Percentiles rank a stretch among this genome's conserved stretches.
Conservation (phyloP, 1,140 invertebrate species). For the Mylabris phalerata region DNA sequence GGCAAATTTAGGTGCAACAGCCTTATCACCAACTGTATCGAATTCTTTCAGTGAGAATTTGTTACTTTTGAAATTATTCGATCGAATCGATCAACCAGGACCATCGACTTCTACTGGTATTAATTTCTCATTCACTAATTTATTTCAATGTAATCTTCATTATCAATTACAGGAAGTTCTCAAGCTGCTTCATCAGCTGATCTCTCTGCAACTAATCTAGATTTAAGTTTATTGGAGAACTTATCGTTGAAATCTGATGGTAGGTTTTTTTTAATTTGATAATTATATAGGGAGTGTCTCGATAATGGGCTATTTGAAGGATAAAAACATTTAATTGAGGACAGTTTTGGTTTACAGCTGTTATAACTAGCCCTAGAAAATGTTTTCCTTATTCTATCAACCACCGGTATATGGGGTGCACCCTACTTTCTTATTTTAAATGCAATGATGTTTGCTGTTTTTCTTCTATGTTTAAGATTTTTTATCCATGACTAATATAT, state of each 20-base stretch:
- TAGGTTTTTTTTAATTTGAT: neutral
- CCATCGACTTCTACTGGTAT: neutral
- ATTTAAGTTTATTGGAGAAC: slow-evolving; percentile 15
- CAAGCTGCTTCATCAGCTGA: neutral
- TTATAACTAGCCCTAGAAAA: no score
- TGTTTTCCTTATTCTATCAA: no score
- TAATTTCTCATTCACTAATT: neutral
- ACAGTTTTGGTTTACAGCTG: neutral
- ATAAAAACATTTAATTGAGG: neutral
- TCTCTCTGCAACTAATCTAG: slow-evolving; percentile 19
- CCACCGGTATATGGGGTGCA: no score
- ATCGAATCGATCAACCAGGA: neutral
- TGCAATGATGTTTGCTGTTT: no score
- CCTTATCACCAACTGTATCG: slow-evolving; percentile 21
- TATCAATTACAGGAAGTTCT: slow-evolving; percentile 1
- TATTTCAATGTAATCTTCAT: slow-evolving; percentile 2
- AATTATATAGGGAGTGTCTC: neutral
- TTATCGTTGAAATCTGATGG: slow-evolving; percentile 9
- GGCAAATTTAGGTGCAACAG: slow-evolving; percentile 19
- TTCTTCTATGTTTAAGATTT: no score
- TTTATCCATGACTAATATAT: no score
- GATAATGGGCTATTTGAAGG: no score
- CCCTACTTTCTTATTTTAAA: no score
- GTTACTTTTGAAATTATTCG: slow-evolving; percentile 31
- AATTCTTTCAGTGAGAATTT: slow-evolving; percentile 32